Base-by-base conservation (phyloP, 2,888 invertebrate species). In the Neria commutata region DNA sequence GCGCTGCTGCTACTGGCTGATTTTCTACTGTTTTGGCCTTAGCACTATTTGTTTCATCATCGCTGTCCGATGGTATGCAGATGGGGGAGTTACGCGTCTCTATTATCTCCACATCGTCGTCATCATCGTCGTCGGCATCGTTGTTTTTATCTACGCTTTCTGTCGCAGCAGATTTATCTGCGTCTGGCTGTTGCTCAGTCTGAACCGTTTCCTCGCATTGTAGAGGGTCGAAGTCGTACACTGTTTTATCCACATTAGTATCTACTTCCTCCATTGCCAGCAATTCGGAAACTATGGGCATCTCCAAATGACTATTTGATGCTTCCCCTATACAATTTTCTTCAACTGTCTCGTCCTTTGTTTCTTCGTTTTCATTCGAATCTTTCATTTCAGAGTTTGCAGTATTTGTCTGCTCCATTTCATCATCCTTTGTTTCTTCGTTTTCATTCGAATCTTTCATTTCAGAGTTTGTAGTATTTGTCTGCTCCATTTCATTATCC, bases 1-100 rank as follows among this genome's bases (percentile, higher is more conserved):
- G 53, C n/a, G 54, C 6, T 8, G 42, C 47, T 17, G 56, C 21
- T 17, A 47, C 40, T 10, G 29, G 51, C 23, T 55, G 42, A 17
- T 46, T n/a, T 24, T 17, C 46, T 46, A 54, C 29, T 37, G 53
- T 3, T 37, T 25, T 26, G 21, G 46, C n/a, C 40, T 61, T 45
- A 21, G 56, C 26, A 21, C 59, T 8, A 23, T 23, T 16, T 21
- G n/a, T 37, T 16, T 69, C 67, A 23, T 70, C 70, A 1, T 71
- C 71, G n/a, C n/a, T n/a, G 47, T 73, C 72, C 2, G 73, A 70
- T 56, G 72, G 72, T 24, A 73, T 58, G 37, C 71, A 72, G 57
- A 73, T 73, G 1, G 73, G 73, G 2, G 73, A 73, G 34, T 68
- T 64, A 5, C 70, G 68, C 1, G 65, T 65, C 56, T 73, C 73